Base-by-base conservation (phyloP, 2,797 vertebrate genomes). In the Sternotherus odoratus region DNA sequence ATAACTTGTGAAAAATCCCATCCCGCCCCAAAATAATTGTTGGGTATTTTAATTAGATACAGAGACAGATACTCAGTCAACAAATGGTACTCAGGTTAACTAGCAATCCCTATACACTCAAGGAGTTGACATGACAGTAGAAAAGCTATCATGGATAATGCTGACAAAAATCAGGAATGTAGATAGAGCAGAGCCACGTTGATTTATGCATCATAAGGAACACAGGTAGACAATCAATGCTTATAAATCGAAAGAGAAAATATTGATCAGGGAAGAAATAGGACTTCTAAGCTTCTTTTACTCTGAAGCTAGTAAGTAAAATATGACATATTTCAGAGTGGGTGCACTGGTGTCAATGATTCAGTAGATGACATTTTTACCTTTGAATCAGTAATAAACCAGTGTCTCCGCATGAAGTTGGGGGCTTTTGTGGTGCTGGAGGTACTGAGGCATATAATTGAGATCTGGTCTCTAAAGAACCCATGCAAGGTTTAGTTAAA, bases 61-160 rank as follows among this genome's bases (percentile, higher is more conserved):
- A 86, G 78, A 39, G 90, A 83, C 4, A n/a, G 10, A n/a, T n/a
- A n/a, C 91, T 88, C 89, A 51, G 33, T 89, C 93, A 86, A 60
- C 46, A 89, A 21, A 48, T 51, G 82, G 2, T 72, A 49, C 16
- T 79, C 43, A 83, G 74, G 49, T 90, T 89, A 23, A 60, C 16
- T 21, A 49, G 48, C 36, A 82, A 36, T 28, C 49, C 21, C 1
- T 30, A 26, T 54, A 54, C 12, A 23, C 85, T n/a, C 21, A 88
- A 80, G 66, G 46, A 88, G 82, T 87, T 87, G 85, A 87, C 87
- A 80, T 39, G 69, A 77, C 53, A 54, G 82, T 80, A 79, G 36
- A 82, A 87, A 86, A 91, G 86, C 39, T 21, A 26, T 50, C 16
- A 39, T 7, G 48, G 60, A 56, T 30, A 48, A 77, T 79, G 15